These are phyloP conservation scores for Bovichtus diacanthus DNA, from an alignment of 2,797 vertebrate genomes.

Conservation along the genomic window DNA sequence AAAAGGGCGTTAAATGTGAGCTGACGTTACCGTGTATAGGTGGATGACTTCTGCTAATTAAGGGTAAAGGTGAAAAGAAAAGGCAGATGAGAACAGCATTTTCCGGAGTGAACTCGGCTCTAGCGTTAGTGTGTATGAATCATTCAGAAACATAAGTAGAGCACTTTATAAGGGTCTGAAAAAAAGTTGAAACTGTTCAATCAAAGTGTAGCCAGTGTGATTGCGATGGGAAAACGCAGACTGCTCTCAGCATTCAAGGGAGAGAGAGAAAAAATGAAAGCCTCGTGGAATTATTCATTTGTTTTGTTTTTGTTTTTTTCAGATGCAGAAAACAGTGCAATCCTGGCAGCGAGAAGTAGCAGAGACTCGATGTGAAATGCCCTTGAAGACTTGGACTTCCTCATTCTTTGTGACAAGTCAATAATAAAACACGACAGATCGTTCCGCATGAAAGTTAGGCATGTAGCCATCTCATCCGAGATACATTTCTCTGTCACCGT, in stretches of 20 bases:
- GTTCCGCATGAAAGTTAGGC: slow-evolving; percentile 45
- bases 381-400: slow-evolving; percentile 58
- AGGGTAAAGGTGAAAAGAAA: slow-evolving; percentile 67
- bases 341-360: slow-evolving; percentile 17
- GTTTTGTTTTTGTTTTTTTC: slow-evolving; percentile 19
- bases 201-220: slow-evolving; percentile 45
- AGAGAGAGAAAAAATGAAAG: slow-evolving; percentile 22
- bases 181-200: slow-evolving; percentile 44
- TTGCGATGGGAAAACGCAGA: slow-evolving; percentile 34
- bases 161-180: slow-evolving; percentile 39
- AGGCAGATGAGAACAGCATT: slow-evolving; percentile 15
- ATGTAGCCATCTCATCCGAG: slow-evolving; percentile 43
- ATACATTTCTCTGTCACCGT: slow-evolving; percentile 50
- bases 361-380: slow-evolving; percentile 36
- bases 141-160: slow-evolving; percentile 41
- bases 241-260: slow-evolving; percentile 28
- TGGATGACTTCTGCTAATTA: slow-evolving; percentile 69
- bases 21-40: slow-evolving; percentile 42
- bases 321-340: slow-evolving; percentile 33
- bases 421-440: slow-evolving; percentile 65
- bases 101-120: slow-evolving; percentile 4
- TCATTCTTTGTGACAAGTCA: slow-evolving; percentile 60
- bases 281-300: slow-evolving; percentile 58
- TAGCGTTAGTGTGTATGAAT: slow-evolving; percentile 25
- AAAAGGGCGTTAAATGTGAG: slow-evolving; percentile 46